Percentiles rank a stretch among this genome's conserved stretches.
Evolutionary conservation across 2,888 invertebrate genomes (phyloP).

Genomic region (Mechanitis messenoides): DNA sequence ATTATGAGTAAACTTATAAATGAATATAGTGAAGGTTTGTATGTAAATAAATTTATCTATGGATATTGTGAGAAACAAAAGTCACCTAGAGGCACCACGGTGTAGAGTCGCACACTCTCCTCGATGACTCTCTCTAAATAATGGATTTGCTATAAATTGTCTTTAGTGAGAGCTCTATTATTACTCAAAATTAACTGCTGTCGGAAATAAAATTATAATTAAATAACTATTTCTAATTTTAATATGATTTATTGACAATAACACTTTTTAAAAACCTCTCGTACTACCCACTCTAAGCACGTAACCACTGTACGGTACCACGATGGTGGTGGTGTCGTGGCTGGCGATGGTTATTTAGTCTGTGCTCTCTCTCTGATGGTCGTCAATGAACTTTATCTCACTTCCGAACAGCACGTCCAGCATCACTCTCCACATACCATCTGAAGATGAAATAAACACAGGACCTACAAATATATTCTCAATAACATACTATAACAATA

Average conservation of each 20-base stretch:
- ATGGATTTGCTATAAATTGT: constrained; percentile 71
- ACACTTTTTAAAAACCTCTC: no score
- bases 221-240: no score
- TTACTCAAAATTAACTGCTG: constrained; percentile 66
- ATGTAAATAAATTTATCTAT: constrained; percentile 71
- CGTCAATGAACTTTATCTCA: constrained; percentile 69
- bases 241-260: neutral
- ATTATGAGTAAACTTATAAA: neutral
- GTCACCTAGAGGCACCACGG: constrained; percentile 71
- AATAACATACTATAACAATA: no score
- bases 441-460: constrained; percentile 35
- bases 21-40: constrained; percentile 34
- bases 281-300: constrained; percentile 30
- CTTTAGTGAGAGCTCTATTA: constrained; percentile 57
- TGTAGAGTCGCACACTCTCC: constrained; percentile 77
- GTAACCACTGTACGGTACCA: constrained; percentile 68
- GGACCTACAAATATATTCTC: no score
- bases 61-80: constrained; percentile 49
- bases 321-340: constrained; percentile 70
- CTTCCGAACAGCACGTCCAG: constrained; percentile 46
- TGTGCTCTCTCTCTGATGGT: constrained; percentile 76
- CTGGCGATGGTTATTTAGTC: constrained; percentile 78
- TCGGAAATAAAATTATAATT: constrained; percentile 43
- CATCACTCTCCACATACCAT: constrained; percentile 47
- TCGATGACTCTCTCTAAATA: constrained; percentile 77